phyloP scores from a whole-genome alignment of 2,888 invertebrate species.

The Drosophila prostipennis region DNA sequence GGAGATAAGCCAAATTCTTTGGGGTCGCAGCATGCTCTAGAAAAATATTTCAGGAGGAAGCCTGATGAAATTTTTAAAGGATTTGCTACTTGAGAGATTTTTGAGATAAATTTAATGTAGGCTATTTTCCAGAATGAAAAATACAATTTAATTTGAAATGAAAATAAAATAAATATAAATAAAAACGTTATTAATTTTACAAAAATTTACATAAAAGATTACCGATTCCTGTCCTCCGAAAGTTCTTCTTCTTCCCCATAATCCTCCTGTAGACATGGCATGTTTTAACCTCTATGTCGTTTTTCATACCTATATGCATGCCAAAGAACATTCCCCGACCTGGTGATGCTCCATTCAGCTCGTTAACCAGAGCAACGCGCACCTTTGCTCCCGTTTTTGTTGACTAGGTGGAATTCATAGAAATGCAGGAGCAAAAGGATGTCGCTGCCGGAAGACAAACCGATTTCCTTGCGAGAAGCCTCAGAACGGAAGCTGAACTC shows the following conservation, averaged over 20 bases:
- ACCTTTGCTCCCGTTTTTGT: constrained; percentile 1
- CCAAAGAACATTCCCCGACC: background rate
- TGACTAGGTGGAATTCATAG: constrained; percentile 26
- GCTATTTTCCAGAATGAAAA: background rate
- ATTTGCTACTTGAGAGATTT: constrained; percentile 11
- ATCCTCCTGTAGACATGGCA: background rate
- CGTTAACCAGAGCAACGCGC: constrained; percentile 32
- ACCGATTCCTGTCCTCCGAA: background rate
- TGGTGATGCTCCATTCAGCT: constrained; percentile 30
- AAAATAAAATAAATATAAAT: background rate
- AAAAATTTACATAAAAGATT: background rate
- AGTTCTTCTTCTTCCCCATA: background rate
- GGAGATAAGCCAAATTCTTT: constrained; percentile 51
- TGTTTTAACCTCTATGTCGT: background rate
- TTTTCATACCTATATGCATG: constrained; percentile 9
- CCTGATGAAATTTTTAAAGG: constrained; percentile 18
- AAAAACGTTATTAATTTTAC: background rate
- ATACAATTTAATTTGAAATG: background rate
- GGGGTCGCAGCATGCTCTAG: constrained; percentile 1
- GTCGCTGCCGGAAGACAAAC: constrained; percentile 69
- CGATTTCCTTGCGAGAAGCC: constrained; percentile 68
- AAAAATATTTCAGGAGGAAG: constrained; percentile 3
- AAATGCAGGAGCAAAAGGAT: constrained; percentile 61
- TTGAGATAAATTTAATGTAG: too few relatives aligned
- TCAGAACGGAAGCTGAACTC: constrained; percentile 44